Evolutionary conservation across 2,888 invertebrate species (phyloP), one percentile per base, ranked within the genome.

Genomic region (Leptinotarsa peninsularis): DNA sequence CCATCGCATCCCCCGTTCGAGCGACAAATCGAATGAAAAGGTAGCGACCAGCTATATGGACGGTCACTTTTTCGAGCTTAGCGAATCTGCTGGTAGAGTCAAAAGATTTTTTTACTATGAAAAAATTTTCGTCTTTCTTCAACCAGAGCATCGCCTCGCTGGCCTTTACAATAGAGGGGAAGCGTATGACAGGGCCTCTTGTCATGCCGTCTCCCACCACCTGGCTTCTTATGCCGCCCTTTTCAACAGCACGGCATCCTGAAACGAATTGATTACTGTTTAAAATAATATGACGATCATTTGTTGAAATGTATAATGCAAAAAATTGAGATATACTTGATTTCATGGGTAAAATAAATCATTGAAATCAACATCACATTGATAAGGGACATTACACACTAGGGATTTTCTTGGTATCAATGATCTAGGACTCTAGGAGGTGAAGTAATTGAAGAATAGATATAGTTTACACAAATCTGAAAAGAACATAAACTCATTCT

Each of bases 1-100:
- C 99, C 99, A 99, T 99, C 3, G 99, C 99, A 87, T 99, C 99
- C 0, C 99, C 99, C 0, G 98, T 98, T 4, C 81, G 79, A 0
- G 91, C 86, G 23, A 85, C 82, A 76, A 86, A 85, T 43, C 78
- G 77, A 67, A 99, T 91, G 86, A 95, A 98, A 18, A 98, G 88
- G 72, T 94, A 93, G 4, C 96, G 92, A 0, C 98, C 98, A 74
- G 96, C 96, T 76, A 97, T 94, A 23, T 93, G 93, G 49, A 94
- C 91, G 71, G 95, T 93, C 15, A 98, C 90, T 83, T 93, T 94
- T 83, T 93, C 92, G 1, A 99, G 90, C 54, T 94, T 91, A 0
- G 97, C 97, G 87, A 95, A 98, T 76, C 97, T 91, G 78, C 97
- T 97, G 0, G 98, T 98, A 0, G 93, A 92, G 89, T 99, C 96